Evolutionary conservation across 2,797 vertebrate genomes (phyloP).

Genomic region (Poeciliopsis gracilis): DNA sequence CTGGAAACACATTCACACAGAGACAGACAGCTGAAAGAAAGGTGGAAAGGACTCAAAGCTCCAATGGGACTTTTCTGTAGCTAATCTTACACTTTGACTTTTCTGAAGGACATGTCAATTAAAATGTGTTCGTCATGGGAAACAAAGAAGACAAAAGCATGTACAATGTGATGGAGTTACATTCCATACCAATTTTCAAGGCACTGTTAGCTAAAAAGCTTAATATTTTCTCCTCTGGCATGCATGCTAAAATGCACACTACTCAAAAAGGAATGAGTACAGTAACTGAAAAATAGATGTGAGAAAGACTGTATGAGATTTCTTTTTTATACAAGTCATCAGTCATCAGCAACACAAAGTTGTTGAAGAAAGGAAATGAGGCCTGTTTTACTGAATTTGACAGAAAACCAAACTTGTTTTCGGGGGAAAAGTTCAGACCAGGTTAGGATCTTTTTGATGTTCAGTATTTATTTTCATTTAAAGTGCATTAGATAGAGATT

Average conservation of each 20-base stretch:
- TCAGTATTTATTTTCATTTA: neutral
- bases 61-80: slow-evolving; percentile 52
- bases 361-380: neutral
- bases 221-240: neutral
- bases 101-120: slow-evolving; percentile 25
- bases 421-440: neutral
- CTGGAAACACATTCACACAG: slow-evolving; percentile 69
- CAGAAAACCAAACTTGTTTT: neutral
- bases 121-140: slow-evolving; percentile 39
- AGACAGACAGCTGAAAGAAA: slow-evolving; percentile 21
- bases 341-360: slow-evolving; percentile 4
- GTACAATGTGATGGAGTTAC: neutral
- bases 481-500: neutral
- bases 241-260: neutral
- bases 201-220: neutral
- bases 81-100: slow-evolving; percentile 57
- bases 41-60: slow-evolving; percentile 57
- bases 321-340: neutral
- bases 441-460: neutral
- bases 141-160: slow-evolving; percentile 9
- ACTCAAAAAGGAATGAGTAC: neutral
- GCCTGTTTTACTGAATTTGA: neutral
- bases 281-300: neutral
- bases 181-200: neutral
- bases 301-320: neutral